Base-by-base conservation (phyloP, 2,797 vertebrate species). In the Loris lydekkerianus region DNA sequence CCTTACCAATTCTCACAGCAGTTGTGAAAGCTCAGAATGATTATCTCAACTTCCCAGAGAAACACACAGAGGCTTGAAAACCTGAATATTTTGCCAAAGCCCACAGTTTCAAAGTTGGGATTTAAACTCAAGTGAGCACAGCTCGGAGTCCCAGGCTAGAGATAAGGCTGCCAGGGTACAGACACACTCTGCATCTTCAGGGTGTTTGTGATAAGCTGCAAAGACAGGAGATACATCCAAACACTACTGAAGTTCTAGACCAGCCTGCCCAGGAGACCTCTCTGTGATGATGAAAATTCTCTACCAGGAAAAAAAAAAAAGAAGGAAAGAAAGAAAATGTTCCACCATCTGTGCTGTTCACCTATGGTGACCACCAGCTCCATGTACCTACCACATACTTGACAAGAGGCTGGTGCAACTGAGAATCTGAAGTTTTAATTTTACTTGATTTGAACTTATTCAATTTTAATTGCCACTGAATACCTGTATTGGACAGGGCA, bases 11-110 rank as follows among this genome's bases (percentile, higher is more conserved):
- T 89, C 56, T 37, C 72, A 93, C 14, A 84, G n/a, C 17, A 83
- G 58, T 73, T 4, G 0, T 63, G 34, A 94, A 84, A 96, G 60
- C 27, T 56, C 76, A 56, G 14, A 86, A 82, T 73, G 27, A 40
- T 77, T 43, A 91, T 31, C 40, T 78, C 58, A 29, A 7, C 86
- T 76, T 93, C 70, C 63, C 77, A 93, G 29, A 89, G 65, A 95
- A 77, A 56, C 18, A 86, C 31, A 56, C 2, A 83, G 34, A 72
- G 46, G 10, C 65, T 93, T 69, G 53, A 84, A 29, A 84, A 69
- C 9, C 25, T 88, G 31, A 86, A 14, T 60, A 46, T 78, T 63
- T 85, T 56, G 27, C 25, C 78, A 89, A 56, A 94, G 53, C 27
- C 27, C n/a, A 65, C 0, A 65, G n/a, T 29, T 63, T 67, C 34